These are phyloP conservation scores for Regulus satrapa DNA, from an alignment of 2,113 vertebrate species.

Conservation along the genomic window DNA sequence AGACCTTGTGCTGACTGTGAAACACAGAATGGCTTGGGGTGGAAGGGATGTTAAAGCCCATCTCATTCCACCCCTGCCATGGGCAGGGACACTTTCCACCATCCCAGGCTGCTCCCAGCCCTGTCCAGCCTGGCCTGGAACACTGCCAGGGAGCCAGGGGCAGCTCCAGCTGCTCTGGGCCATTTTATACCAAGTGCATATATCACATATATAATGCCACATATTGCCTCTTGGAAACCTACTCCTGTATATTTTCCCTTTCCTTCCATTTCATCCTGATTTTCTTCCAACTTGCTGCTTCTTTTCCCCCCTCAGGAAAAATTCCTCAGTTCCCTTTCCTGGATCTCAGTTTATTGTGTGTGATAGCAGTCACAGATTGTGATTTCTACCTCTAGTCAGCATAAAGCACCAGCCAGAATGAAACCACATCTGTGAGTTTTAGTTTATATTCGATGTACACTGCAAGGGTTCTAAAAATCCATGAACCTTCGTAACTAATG, in stretches of 20 bases:
- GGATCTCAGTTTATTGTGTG: not conserved
- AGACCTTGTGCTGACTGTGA: not conserved
- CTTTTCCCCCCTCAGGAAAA: not conserved
- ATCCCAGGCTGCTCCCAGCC: not conserved
- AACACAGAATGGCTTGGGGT: not conserved
- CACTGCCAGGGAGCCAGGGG: not conserved
- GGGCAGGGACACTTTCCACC: not conserved
- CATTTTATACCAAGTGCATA: not conserved
- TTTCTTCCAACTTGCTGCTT: not conserved
- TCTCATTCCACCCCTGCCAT: not conserved
- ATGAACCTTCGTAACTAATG: not conserved
- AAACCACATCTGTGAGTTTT: not conserved
- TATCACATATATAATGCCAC: not conserved
- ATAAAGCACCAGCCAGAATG: not conserved
- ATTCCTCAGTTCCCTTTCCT: not conserved
- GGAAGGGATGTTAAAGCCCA: not conserved
- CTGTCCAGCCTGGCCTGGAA: fast-evolving
- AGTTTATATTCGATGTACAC: fast-evolving
- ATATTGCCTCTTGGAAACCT: not conserved
- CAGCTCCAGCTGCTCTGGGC: not conserved
- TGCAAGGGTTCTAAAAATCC: not conserved
- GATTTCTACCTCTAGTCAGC: not conserved
- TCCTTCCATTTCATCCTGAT: not conserved
- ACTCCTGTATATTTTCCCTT: not conserved
- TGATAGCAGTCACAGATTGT: not conserved